A percentile compares a stretch with the other conserved stretches of the same genome.
These are phyloP conservation scores for Troides helena DNA, from an alignment of 2,888 invertebrate genomes.

Conservation along the genomic window DNA sequence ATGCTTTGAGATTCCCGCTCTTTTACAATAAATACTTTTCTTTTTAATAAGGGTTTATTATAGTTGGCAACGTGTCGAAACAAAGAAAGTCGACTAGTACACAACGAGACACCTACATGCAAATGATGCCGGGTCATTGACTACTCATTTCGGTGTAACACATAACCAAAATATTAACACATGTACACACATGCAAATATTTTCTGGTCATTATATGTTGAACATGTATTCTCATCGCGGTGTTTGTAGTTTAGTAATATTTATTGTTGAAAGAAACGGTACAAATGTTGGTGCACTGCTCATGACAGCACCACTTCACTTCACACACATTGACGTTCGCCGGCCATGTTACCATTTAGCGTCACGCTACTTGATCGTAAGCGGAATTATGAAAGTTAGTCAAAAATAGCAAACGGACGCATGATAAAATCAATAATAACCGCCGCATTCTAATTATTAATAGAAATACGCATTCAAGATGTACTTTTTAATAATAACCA, in stretches of 20 bases:
- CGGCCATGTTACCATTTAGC: slow-evolving; percentile 77
- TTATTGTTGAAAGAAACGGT: slow-evolving; percentile 34
- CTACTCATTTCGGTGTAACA: slow-evolving; percentile 51
- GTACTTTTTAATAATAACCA: slow-evolving; percentile 43
- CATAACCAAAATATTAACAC: slow-evolving; percentile 51
- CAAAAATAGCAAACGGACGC: slow-evolving; percentile 58
- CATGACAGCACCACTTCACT: slow-evolving; percentile 41
- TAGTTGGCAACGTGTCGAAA: slow-evolving; percentile 44
- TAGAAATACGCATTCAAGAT: slow-evolving; percentile 37
- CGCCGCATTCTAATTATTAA: slow-evolving; percentile 36
- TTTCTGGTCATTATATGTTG: neutral
- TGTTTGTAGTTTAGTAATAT: slow-evolving; percentile 38
- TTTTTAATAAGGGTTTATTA: slow-evolving; percentile 22
- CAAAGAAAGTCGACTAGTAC: slow-evolving; percentile 55
- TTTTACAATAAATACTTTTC: slow-evolving; percentile 33
- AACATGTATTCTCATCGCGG: slow-evolving; percentile 34
- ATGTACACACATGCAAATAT: slow-evolving; percentile 35
- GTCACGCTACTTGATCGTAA: slow-evolving; percentile 71
- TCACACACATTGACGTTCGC: slow-evolving; percentile 61
- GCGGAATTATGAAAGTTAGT: slow-evolving; percentile 56
- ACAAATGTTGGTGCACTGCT: slow-evolving; percentile 43
- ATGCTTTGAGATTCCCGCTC: slow-evolving; percentile 42
- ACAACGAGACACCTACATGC: slow-evolving; percentile 61
- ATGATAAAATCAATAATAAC: slow-evolving; percentile 59
- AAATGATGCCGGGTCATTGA: slow-evolving; percentile 76